Conservation (phyloP, 2,113 vertebrate species). For the Otolemur garnettii region DNA sequence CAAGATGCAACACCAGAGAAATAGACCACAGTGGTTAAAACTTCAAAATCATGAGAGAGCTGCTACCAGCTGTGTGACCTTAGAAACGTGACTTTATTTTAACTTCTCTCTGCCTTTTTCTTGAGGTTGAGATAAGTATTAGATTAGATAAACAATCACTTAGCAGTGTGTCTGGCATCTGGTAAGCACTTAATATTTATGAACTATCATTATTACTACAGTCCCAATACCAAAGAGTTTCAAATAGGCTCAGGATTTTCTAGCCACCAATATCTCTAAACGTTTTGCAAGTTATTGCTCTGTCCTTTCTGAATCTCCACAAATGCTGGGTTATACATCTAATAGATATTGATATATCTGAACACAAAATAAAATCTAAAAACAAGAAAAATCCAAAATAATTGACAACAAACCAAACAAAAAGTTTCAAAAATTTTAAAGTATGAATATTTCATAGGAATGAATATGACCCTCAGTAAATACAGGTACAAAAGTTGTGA, state of each 20-base stretch:
- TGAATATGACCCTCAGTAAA: not conserved
- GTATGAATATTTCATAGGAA: not conserved
- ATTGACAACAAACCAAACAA: not conserved
- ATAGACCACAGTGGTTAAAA: not conserved
- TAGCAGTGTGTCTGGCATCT: not conserved
- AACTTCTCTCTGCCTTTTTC: not conserved
- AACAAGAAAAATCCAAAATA: not conserved
- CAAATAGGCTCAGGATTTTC: not conserved
- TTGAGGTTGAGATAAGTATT: not conserved
- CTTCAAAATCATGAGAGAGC: not conserved
- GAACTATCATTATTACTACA: not conserved
- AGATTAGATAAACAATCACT: not conserved
- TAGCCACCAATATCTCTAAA: not conserved
- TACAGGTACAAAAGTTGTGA: not conserved
- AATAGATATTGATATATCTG: not conserved
- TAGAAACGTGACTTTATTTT: constrained; percentile 15
- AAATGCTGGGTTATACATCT: not conserved
- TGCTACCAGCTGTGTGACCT: not conserved
- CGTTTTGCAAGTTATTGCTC: not conserved
- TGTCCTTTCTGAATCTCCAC: not conserved
- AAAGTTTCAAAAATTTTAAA: not conserved
- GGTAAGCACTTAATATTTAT: not conserved
- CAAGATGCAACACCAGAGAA: not conserved
- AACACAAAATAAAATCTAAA: not conserved
- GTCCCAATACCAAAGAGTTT: not conserved